phyloP scores from a whole-genome alignment of 2,113 vertebrate genomes.

The Podarcis cretensis region DNA sequence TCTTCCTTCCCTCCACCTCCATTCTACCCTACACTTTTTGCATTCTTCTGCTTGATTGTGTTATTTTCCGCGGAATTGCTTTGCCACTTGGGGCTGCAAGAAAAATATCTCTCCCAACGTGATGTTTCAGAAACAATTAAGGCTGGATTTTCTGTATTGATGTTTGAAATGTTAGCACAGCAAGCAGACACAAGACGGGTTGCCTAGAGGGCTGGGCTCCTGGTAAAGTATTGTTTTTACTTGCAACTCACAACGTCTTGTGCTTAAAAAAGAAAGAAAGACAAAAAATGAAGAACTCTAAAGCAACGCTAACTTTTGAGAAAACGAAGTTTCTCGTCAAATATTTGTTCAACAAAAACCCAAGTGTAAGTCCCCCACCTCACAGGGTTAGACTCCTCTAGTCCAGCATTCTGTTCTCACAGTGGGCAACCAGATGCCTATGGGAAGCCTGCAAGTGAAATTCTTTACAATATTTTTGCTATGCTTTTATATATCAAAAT shows the following conservation, averaged over 20 bases:
- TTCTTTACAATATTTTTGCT: too few species aligned
- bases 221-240: background rate
- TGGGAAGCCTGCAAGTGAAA: too few species aligned
- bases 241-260: background rate
- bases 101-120: conserved; percentile 35
- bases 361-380: background rate
- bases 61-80: conserved; percentile 56
- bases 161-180: conserved; percentile 42
- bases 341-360: background rate
- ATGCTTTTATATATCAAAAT: too few species aligned
- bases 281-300: background rate
- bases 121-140: conserved; percentile 60
- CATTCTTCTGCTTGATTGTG: conserved; percentile 34
- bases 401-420: background rate
- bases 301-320: background rate
- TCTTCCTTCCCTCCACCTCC: conserved; percentile 1
- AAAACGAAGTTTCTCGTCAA: background rate
- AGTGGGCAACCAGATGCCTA: too few species aligned
- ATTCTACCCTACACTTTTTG: conserved; percentile 36
- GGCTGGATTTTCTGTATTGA: background rate
- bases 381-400: background rate
- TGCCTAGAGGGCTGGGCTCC: background rate
- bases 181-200: background rate
- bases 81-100: conserved; percentile 50
- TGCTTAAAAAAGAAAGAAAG: background rate